Percentiles rank a stretch among this genome's conserved stretches.
These are phyloP conservation scores for Australoheros facetus DNA, from an alignment of 2,797 vertebrate species.

Conservation along the genomic window DNA sequence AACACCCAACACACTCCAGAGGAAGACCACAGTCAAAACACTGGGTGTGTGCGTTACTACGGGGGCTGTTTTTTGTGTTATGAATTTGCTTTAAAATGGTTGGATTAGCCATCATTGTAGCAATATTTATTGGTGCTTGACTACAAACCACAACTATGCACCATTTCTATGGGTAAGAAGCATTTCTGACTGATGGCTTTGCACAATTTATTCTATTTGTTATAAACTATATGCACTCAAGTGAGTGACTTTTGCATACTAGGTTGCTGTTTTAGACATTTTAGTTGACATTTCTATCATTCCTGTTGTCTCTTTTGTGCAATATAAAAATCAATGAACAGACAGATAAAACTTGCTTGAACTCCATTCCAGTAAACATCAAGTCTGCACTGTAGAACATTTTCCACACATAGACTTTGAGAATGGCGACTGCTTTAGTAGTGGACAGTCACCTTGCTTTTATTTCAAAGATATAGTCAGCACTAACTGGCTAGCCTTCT, in stretches of 20 bases:
- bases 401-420: not conserved
- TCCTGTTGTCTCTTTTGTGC: not conserved
- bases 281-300: not conserved
- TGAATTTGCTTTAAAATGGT: not conserved
- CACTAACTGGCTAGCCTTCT: not conserved
- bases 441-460: not conserved
- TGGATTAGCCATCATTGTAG: not conserved
- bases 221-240: not conserved
- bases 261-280: not conserved
- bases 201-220: not conserved
- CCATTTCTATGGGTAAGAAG: not conserved
- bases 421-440: not conserved
- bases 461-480: not conserved
- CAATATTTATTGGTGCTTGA: not conserved
- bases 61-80: not conserved
- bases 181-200: not conserved
- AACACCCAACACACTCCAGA: conserved; percentile 22
- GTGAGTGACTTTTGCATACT: not conserved
- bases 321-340: not conserved
- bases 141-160: not conserved
- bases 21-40: conserved; percentile 38
- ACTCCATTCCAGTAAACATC: not conserved
- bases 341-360: not conserved
- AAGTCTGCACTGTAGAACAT: not conserved
- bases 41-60: not conserved